Percentiles rank a stretch among this genome's conserved stretches.
These are phyloP conservation scores for Machimus atricapillus DNA, from an alignment of 2,888 invertebrate species.

Conservation along the genomic window DNA sequence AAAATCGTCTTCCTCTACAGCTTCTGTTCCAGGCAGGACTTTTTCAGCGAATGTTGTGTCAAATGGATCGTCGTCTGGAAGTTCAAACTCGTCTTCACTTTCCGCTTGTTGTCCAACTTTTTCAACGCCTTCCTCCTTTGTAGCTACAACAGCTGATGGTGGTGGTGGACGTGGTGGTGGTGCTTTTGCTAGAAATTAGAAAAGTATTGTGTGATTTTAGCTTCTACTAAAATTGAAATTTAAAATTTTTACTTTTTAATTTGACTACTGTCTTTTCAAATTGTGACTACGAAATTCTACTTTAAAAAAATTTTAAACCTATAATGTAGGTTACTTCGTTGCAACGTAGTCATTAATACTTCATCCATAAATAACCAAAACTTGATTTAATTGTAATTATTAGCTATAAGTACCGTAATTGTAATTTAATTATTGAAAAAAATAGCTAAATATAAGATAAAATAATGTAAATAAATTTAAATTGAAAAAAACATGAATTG, in stretches of 20 bases:
- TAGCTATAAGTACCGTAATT: no score
- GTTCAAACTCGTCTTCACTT: conserved; percentile 66
- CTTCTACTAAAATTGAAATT: background rate
- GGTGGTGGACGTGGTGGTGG: conserved; percentile 61
- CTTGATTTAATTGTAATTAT: no score
- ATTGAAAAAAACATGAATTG: no score
- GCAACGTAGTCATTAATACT: no score
- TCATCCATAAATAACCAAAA: no score
- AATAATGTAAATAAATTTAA: no score
- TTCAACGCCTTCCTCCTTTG: conserved; percentile 47
- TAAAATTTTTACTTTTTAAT: background rate
- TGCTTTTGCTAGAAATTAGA: conserved; percentile 56
- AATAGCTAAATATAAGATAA: no score
- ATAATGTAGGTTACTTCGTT: no score
- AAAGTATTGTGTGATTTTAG: background rate
- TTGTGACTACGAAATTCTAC: no score
- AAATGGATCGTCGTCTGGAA: conserved; percentile 74
- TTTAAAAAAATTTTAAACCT: no score
- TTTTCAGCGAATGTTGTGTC: conserved; percentile 85
- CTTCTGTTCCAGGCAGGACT: conserved; percentile 67
- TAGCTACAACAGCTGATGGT: conserved; percentile 50
- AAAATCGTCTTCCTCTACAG: conserved; percentile 62
- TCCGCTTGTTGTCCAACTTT: conserved; percentile 56
- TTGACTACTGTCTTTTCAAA: background rate
- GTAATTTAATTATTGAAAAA: no score